phyloP scores from a whole-genome alignment of 2,113 vertebrate species.

The Cercopithecus mona region DNA sequence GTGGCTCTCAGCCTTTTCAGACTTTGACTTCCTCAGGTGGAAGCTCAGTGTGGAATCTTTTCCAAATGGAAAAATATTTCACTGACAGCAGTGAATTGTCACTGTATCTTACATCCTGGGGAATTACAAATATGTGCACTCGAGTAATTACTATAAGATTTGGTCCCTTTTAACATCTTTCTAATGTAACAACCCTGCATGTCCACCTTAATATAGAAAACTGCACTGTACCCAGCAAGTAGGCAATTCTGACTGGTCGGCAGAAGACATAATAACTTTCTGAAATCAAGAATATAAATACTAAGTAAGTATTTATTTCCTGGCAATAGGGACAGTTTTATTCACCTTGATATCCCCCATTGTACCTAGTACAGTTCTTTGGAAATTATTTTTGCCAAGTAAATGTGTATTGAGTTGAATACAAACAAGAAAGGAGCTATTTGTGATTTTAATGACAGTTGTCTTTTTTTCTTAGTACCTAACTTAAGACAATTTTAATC shows the following conservation, averaged over 20 bases:
- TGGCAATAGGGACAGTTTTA: background rate
- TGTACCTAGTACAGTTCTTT: background rate
- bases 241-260: background rate
- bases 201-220: background rate
- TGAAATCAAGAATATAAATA: background rate
- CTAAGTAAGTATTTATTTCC: background rate
- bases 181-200: background rate
- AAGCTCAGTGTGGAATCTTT: background rate
- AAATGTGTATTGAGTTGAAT: background rate
- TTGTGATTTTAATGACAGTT: conserved; percentile 1
- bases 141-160: background rate
- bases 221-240: background rate
- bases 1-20: background rate
- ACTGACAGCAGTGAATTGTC: background rate
- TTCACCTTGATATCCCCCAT: background rate
- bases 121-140: background rate
- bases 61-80: background rate
- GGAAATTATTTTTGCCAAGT: background rate
- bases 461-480: background rate
- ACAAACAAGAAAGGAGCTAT: background rate
- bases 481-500: conserved; percentile 24
- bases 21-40: background rate
- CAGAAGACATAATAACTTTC: background rate
- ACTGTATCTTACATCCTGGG: background rate
- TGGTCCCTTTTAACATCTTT: background rate